phyloP scores from a whole-genome alignment of 1,140 invertebrate genomes.

The Ptiloglossa arizonensis region DNA sequence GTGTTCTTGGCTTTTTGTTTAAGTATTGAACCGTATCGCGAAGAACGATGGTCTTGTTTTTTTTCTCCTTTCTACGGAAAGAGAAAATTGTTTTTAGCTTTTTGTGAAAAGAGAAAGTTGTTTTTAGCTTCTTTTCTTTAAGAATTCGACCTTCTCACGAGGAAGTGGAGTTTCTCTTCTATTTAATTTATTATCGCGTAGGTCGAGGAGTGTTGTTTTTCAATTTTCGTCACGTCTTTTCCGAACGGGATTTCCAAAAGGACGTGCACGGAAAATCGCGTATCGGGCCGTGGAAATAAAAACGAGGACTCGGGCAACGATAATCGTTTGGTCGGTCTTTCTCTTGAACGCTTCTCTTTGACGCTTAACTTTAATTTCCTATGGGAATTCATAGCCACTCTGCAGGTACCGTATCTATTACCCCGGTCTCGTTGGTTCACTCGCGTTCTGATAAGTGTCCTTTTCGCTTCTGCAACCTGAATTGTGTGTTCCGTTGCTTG shows the following conservation, averaged over 20 bases:
- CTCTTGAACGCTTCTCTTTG: constrained; percentile 25
- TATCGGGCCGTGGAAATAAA: constrained; percentile 5
- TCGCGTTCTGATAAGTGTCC: neutral
- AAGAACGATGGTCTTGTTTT: no score
- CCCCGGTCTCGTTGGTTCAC: neutral
- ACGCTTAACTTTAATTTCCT: constrained; percentile 40
- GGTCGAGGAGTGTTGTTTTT: neutral
- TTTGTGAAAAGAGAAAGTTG: no score
- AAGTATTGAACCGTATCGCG: no score
- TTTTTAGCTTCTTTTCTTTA: no score
- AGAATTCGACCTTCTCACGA: no score
- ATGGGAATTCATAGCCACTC: constrained; percentile 28
- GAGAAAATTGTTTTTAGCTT: no score
- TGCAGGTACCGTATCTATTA: constrained; percentile 19
- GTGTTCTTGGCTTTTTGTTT: no score
- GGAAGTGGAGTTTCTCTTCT: no score
- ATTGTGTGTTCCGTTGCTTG: neutral
- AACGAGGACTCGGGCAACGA: neutral
- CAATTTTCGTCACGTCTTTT: no score
- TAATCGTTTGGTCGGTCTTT: constrained; percentile 8
- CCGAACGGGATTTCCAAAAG: no score
- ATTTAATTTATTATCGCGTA: no score
- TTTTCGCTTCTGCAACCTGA: neutral
- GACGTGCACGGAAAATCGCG: neutral
- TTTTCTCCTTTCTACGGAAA: no score